Percentiles rank a stretch among this genome's conserved stretches.
These are phyloP conservation scores for Brassicogethes aeneus DNA, from an alignment of 2,888 invertebrate species.

Conservation along the genomic window DNA sequence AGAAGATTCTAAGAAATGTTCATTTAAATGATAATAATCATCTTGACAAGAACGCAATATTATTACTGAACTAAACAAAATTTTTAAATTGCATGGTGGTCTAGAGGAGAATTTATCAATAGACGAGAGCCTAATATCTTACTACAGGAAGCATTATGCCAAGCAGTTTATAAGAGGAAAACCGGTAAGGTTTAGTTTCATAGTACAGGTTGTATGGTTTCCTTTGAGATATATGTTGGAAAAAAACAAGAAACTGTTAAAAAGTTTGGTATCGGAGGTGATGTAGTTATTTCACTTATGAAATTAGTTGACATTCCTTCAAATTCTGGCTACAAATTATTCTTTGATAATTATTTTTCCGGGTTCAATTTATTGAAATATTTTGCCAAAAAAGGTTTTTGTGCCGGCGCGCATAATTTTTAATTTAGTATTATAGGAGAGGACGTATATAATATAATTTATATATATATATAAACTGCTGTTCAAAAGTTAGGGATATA, in stretches of 20 bases:
- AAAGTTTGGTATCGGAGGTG: slow-evolving; percentile 6
- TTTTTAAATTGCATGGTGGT: slow-evolving; percentile 12
- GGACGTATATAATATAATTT: too few species aligned
- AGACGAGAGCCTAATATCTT: slow-evolving; percentile 17
- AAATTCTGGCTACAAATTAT: slow-evolving; percentile 2
- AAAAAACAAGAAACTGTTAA: slow-evolving; percentile 9
- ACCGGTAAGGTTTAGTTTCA: slow-evolving; percentile 17
- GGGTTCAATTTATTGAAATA: neutral
- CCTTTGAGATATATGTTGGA: slow-evolving; percentile 20
- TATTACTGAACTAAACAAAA: slow-evolving; percentile 11
- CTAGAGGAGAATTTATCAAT: slow-evolving; percentile 13
- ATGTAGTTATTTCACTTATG: slow-evolving; percentile 4
- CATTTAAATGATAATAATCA: slow-evolving; percentile 5
- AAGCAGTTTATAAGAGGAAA: slow-evolving; percentile 17
- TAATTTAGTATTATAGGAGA: too few species aligned
- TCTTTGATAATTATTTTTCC: neutral
- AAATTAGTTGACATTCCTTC: neutral
- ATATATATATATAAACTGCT: too few species aligned
- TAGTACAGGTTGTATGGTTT: slow-evolving; percentile 16
- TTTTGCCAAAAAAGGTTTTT: neutral
- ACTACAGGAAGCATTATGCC: slow-evolving; percentile 16
- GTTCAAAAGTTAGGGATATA: too few species aligned
- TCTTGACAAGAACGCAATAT: slow-evolving; percentile 7
- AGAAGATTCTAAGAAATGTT: slow-evolving; percentile 3
- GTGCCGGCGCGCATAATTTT: too few species aligned